phyloP scores from a whole-genome alignment of 2,888 invertebrate genomes.

The Trachelus tabidus region DNA sequence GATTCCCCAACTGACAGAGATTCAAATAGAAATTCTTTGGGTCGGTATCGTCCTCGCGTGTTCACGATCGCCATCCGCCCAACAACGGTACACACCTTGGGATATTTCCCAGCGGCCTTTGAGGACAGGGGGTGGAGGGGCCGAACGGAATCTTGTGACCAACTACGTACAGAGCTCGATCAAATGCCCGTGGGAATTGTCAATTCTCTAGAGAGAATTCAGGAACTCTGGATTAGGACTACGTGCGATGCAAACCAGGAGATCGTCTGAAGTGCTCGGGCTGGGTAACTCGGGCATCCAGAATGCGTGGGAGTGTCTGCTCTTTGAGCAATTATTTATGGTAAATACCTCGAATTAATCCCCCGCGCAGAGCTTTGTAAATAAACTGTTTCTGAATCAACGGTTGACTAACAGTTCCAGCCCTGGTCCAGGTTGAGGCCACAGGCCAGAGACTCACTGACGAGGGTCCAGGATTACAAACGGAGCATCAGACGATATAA shows the following conservation, averaged over 20 bases:
- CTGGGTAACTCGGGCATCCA: not conserved
- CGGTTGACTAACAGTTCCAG: constrained; percentile 24
- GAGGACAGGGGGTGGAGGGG: no score
- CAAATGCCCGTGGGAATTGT: not conserved
- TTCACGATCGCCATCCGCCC: not conserved
- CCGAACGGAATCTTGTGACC: not conserved
- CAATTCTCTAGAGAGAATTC: not conserved
- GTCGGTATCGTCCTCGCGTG: not conserved
- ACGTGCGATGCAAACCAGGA: not conserved
- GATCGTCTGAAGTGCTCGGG: not conserved
- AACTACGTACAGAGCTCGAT: not conserved
- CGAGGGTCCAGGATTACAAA: constrained; percentile 47
- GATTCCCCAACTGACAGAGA: not conserved
- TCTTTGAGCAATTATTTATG: constrained; percentile 46
- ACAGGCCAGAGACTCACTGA: constrained; percentile 31
- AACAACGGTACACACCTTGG: not conserved
- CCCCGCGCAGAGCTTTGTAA: constrained; percentile 31
- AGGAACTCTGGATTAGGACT: not conserved
- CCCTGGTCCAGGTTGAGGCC: constrained; percentile 10
- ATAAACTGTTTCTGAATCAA: constrained; percentile 48
- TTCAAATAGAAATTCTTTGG: not conserved
- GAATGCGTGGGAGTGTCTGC: constrained; percentile 7
- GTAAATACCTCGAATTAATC: constrained; percentile 43
- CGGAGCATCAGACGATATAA: constrained; percentile 37
- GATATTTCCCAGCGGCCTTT: not conserved